Evolutionary conservation across 2,113 vertebrate species (phyloP).

Genomic region (Pundamilia nyererei): DNA sequence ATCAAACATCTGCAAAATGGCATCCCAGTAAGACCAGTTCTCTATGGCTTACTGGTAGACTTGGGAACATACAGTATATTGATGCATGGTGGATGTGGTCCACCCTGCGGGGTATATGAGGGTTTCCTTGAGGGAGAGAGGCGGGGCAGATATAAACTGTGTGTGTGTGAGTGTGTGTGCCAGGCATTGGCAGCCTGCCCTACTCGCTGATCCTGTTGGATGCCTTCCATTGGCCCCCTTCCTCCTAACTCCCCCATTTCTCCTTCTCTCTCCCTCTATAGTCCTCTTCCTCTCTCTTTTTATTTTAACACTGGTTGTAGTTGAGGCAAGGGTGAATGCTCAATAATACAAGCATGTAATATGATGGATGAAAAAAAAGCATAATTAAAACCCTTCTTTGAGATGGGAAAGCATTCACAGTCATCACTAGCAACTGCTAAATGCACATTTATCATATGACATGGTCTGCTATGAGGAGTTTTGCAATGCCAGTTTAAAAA

Average conservation of each 20-base stretch:
- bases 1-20: constrained; percentile 17
- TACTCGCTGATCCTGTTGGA: constrained; percentile 67
- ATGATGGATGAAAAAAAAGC: not conserved
- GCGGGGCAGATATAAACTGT: constrained; percentile 22
- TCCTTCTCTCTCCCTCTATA: constrained; percentile 5
- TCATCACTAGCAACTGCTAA: not conserved
- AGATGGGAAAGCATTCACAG: not conserved
- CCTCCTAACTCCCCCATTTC: constrained; percentile 32
- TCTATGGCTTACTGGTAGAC: not conserved
- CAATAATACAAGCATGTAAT: constrained; percentile 10
- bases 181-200: constrained; percentile 61
- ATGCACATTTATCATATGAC: not conserved
- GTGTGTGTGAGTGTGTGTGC: constrained; percentile 46
- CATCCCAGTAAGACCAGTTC: constrained; percentile 1
- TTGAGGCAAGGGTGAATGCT: not conserved
- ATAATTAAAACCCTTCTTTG: not conserved
- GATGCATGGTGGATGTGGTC: constrained; percentile 26
- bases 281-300: not conserved
- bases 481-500: not conserved
- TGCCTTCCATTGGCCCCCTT: constrained; percentile 63
- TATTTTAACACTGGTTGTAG: not conserved
- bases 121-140: constrained; percentile 53
- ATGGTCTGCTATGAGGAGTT: not conserved
- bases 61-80: not conserved
- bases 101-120: constrained; percentile 22